Conservation (phyloP, 37 sponge, comb jelly and placozoan genomes). For the Ianthella basta region DNA sequence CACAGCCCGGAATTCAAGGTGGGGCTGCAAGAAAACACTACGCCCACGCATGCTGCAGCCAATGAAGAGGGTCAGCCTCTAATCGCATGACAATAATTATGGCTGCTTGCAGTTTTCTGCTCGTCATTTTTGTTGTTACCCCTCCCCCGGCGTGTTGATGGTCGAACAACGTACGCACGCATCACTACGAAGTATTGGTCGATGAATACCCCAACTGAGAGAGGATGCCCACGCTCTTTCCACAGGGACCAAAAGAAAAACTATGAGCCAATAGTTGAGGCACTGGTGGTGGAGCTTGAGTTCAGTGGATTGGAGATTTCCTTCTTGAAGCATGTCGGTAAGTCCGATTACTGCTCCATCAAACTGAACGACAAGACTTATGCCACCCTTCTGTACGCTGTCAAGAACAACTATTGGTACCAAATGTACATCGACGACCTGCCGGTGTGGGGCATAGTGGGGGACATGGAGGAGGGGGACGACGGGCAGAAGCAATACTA, state of each 20-base stretch:
- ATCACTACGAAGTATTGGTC: slow-evolving; percentile 75
- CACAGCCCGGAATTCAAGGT: no score
- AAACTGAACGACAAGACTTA: slow-evolving; percentile 46
- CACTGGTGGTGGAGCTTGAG: slow-evolving; percentile 88
- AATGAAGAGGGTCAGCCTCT: no score
- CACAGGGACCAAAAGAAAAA: slow-evolving; percentile 80
- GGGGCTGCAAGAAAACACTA: no score
- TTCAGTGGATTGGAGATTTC: slow-evolving; percentile 90
- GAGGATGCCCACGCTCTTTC: slow-evolving; percentile 89
- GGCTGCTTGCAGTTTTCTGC: no score
- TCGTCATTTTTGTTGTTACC: no score
- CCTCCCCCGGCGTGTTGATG: background rate
- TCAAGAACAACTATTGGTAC: slow-evolving; percentile 95
- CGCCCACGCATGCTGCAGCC: no score
- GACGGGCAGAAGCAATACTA: slow-evolving; percentile 60
- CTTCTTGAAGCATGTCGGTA: slow-evolving; percentile 66
- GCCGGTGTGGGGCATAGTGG: slow-evolving; percentile 83
- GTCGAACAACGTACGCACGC: slow-evolving; percentile 17
- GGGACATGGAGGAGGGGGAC: slow-evolving; percentile 41
- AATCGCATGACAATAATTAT: no score
- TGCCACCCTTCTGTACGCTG: slow-evolving; percentile 75
- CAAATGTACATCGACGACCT: slow-evolving; percentile 97
- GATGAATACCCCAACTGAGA: slow-evolving; percentile 95
- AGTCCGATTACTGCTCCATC: slow-evolving; percentile 67
- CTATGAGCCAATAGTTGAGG: slow-evolving; percentile 92